Evolutionary conservation across 2,888 invertebrate genomes (phyloP).

Genomic region (Andrena trimmerana): DNA sequence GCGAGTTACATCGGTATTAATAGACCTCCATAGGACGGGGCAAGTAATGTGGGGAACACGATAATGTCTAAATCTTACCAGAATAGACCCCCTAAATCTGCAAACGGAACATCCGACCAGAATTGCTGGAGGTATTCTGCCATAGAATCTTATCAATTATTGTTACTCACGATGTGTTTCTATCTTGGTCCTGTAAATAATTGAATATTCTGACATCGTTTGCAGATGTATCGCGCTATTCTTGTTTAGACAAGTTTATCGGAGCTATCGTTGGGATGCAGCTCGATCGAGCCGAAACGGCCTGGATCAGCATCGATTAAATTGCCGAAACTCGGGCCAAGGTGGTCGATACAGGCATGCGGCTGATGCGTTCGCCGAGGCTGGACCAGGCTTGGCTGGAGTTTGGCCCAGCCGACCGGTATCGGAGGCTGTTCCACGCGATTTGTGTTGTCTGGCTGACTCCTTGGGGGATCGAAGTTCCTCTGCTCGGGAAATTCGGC

Average conservation of each 20-base stretch:
- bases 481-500: slow-evolving; percentile 19
- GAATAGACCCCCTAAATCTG: background rate
- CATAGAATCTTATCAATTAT: slow-evolving; percentile 13
- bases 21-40: too few species aligned
- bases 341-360: background rate
- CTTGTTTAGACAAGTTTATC: slow-evolving; percentile 4
- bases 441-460: slow-evolving; percentile 55
- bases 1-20: too few species aligned
- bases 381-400: slow-evolving; percentile 15
- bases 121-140: background rate
- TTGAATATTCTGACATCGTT: slow-evolving; percentile 25
- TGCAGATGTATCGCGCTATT: background rate
- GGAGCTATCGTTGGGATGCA: background rate
- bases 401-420: slow-evolving; percentile 35
- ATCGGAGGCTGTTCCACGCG: slow-evolving; percentile 50
- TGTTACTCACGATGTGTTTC: background rate
- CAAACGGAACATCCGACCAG: background rate
- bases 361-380: slow-evolving; percentile 9
- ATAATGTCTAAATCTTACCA: background rate
- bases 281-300: slow-evolving; percentile 6
- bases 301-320: slow-evolving; percentile 35
- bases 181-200: background rate
- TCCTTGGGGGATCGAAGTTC: slow-evolving; percentile 40
- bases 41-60: too few species aligned
- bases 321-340: slow-evolving; percentile 11